phyloP scores from a whole-genome alignment of 2,888 invertebrate genomes.

The Chaitophorus viminalis region DNA sequence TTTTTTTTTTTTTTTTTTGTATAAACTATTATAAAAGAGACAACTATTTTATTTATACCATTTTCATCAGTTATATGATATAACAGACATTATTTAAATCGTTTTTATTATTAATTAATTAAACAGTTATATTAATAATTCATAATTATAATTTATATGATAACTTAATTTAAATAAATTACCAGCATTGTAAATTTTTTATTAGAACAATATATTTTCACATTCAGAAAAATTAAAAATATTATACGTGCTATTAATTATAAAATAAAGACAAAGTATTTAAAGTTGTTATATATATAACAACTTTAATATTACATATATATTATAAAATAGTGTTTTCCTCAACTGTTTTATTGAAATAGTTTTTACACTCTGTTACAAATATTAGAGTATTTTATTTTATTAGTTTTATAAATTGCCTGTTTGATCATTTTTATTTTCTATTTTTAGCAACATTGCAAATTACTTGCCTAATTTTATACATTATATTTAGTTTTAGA shows the following conservation, averaged over 20 bases:
- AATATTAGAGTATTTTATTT: background rate
- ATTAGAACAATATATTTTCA: background rate
- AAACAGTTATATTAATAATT: background rate
- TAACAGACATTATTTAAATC: slow-evolving; percentile 4
- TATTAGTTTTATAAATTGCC: slow-evolving; percentile 6
- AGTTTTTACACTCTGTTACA: slow-evolving; percentile 15
- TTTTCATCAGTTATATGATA: background rate
- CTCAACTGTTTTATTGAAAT: background rate
- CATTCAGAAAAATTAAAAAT: background rate
- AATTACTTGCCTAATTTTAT: slow-evolving; percentile 26
- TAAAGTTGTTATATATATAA: background rate
- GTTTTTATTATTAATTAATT: slow-evolving; percentile 19
- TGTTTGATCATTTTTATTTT: background rate
- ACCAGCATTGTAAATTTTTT: background rate
- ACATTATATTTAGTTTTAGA: background rate
- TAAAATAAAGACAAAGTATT: background rate
- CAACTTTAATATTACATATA: no score
- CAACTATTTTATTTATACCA: slow-evolving; percentile 19
- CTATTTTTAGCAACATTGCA: slow-evolving; percentile 7
- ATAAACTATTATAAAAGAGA: background rate
- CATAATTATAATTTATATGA: background rate
- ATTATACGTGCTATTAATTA: background rate
- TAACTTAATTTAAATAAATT: background rate
- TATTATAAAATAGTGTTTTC: slow-evolving; percentile 11
- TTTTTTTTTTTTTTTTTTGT: background rate